Percentiles rank a stretch among this genome's conserved stretches.
These are phyloP conservation scores for Butorides virescens DNA, from an alignment of 2,113 vertebrate genomes.

Conservation along the genomic window DNA sequence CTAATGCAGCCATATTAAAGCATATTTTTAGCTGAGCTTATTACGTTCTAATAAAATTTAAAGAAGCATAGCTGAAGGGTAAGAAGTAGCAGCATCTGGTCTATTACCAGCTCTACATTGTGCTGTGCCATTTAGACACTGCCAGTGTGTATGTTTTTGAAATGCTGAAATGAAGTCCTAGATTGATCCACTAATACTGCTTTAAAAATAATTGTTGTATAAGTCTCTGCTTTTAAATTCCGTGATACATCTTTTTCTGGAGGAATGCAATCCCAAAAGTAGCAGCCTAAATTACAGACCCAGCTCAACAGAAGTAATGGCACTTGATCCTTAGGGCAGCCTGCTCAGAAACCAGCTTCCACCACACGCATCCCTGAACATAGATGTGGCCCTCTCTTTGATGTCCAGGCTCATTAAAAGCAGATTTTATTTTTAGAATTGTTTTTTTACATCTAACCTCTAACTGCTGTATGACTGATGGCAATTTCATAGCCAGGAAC, in stretches of 20 bases:
- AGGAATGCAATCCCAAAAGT: background rate
- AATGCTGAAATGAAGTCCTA: background rate
- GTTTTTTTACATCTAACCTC: background rate
- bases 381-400: background rate
- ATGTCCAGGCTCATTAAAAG: background rate
- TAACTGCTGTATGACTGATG: background rate
- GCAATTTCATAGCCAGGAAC: background rate
- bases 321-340: background rate
- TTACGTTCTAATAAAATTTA: slow-evolving; percentile 67
- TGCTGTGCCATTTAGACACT: slow-evolving; percentile 17
- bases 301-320: background rate
- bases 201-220: background rate
- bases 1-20: slow-evolving; percentile 69
- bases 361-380: accelerated
- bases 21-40: slow-evolving; percentile 66
- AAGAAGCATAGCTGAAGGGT: slow-evolving; percentile 63
- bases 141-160: background rate
- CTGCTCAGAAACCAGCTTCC: background rate
- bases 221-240: background rate
- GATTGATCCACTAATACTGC: background rate
- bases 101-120: slow-evolving; percentile 23
- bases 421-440: background rate
- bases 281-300: background rate
- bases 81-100: slow-evolving; percentile 54
- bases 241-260: background rate